Evolutionary conservation across 1,140 invertebrate species (phyloP), one percentile per base, ranked within the genome.

Genomic region (Danaus melanippus): DNA sequence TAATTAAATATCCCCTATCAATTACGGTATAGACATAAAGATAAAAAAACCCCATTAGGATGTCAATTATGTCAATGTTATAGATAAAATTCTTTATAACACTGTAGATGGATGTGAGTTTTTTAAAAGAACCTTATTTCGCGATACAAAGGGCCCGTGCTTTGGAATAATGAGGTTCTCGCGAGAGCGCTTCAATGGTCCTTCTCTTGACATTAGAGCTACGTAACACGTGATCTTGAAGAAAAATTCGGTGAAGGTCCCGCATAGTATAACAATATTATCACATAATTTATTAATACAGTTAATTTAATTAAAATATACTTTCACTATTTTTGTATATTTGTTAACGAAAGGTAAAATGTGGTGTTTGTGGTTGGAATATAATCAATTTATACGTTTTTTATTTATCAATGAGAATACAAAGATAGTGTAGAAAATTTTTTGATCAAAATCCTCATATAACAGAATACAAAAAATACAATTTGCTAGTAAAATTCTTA

Each of bases 41-140:
- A 54, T 53, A 42, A 50, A 50, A 32, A 59, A 15, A 21, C 9
- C 46, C 44, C 44, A 17, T 15, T 15, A 32, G 42, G 47, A 53
- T 12, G 47, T 53, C 58, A 54, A 59, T 59, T 59, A 59, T 53
- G 54, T 41, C 58, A 59, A 54, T 59, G 52, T 54, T 53, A 54
- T 51, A 59, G 58, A 59, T 54, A 54, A 50, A 53, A 59, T 54
- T 59, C 52, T 54, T 51, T 54, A 54, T 62, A 58, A 60, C 54
- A 55, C 57, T 47, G 53, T 43, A 56, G 51, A 59, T 60, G 58
- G 71, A 66, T 80, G 76, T 77, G 76, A 80, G 76, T 70, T 80
- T 74, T 77, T 75, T 77, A 77, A 84, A 82, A 76, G 76, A 84
- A 82, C 77, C 81, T 84, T 84, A 84, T 84, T 84, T 79, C 66